These are phyloP conservation scores for Bacillus rossius DNA, from an alignment of 1,140 invertebrate genomes.

Conservation along the genomic window DNA sequence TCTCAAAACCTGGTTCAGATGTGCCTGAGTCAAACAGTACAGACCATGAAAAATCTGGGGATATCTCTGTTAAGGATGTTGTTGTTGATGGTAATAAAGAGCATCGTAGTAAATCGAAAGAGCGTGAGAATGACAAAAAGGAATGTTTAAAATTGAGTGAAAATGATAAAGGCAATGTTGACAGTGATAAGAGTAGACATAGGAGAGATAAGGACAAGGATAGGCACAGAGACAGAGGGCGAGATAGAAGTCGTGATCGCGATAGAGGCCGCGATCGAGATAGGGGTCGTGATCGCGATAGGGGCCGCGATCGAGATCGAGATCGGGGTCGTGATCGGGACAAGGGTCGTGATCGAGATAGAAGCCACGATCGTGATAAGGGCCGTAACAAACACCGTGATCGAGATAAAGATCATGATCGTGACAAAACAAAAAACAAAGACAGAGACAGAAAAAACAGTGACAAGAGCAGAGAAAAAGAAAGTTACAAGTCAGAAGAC, in stretches of 20 bases:
- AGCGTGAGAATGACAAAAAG: slow-evolving; percentile 4
- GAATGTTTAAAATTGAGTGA: not conserved
- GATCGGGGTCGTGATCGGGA: not conserved
- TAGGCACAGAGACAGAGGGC: slow-evolving; percentile 13
- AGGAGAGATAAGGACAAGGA: slow-evolving; percentile 14
- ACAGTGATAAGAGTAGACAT: slow-evolving; percentile 4
- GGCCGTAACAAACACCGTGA: slow-evolving; percentile 14
- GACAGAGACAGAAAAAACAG: slow-evolving; percentile 1
- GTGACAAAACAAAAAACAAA: not conserved
- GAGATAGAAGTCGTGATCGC: slow-evolving; percentile 22
- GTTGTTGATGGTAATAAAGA: no score
- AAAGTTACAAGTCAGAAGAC: not conserved
- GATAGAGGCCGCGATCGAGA: not conserved
- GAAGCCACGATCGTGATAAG: not conserved
- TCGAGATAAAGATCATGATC: not conserved
- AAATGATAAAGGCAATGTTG: slow-evolving; percentile 5
- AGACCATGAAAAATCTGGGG: no score
- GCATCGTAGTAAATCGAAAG: slow-evolving; percentile 1
- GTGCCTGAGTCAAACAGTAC: no score
- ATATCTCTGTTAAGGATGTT: no score
- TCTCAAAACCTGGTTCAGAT: no score
- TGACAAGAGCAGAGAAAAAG: not conserved
- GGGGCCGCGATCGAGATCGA: slow-evolving; percentile 12
- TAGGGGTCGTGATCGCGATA: not conserved
- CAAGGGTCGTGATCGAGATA: slow-evolving; percentile 1